Evolutionary conservation across 2,888 invertebrate genomes (phyloP), one percentile per base, ranked within the genome.

Genomic region (Cephus pulcher): DNA sequence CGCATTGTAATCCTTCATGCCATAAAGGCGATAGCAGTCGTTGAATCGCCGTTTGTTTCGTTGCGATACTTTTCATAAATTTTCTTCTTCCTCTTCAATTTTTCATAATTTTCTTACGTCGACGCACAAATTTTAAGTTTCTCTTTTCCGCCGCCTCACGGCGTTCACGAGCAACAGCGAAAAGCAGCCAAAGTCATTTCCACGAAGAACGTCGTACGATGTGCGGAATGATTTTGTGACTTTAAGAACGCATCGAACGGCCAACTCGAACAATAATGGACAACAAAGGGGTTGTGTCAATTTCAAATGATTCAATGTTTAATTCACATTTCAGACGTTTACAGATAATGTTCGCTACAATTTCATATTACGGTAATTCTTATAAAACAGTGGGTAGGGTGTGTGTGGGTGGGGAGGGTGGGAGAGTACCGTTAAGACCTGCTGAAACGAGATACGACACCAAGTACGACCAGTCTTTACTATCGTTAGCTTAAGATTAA

Each of bases 71-170:
- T 35, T 35, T 73, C 71, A 12, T 40, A 35, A 1, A 1, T 30
- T 34, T 9, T 56, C 23, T 76, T 74, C 11, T 76, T n/a, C 73
- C 73, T 74, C 37, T 76, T 74, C 33, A 11, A 33, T 34, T 9
- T 12, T 76, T 74, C 68, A 12, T 74, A n/a, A 69, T 34, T 11
- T n/a, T 73, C 73, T 73, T 6, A 37, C n/a, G 33, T 69, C 69
- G 74, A 56, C 33, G 73, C 73, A 34, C 71, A 73, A 68, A 32
- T 40, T 9, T 23, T 15, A 1, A 56, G 23, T 23, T 56, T 56
- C 23, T 2, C 6, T 9, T 9, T 56, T 23, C 23, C 56, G 2
- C 56, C 9, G 9, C 9, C 2, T 23, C 23, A 56, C 56, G 56
- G 9, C 56, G 23, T 23, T 56, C 23, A 9, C 9, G 56, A 15